Evolutionary conservation across 2,797 vertebrate species (phyloP), one percentile per base, ranked within the genome.

Genomic region (Sphenopsis melanotis): DNA sequence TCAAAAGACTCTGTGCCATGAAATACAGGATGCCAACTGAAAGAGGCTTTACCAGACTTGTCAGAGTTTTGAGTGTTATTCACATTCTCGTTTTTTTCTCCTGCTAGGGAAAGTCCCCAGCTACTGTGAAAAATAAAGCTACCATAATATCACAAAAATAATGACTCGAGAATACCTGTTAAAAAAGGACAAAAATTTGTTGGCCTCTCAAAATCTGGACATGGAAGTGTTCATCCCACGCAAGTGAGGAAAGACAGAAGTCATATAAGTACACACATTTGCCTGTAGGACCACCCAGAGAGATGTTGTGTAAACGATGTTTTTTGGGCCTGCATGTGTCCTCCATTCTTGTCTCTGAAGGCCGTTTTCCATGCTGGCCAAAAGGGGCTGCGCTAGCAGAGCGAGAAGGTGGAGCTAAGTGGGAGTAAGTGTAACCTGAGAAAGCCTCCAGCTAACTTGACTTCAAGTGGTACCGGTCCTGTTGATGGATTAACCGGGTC

Each of bases 351-450:
- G 5, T 14, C 50, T 59, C 47, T 42, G 37, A 82, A 41, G 17
- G 52, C 17, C 0, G 0, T 52, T 81, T 83, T 27, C 36, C 74
- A 60, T 1, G 12, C 52, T 7, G 11, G 41, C 30, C 81, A 53
- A 80, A 77, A 66, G 24, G 57, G 90, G 90, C 23, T 36, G 90
- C 65, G 39, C 36, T 29, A 30, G 21, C 2, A 20, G 14, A 94
- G 59, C 1, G 16, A 90, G 92, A 86, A 95, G 97, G 97, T 93
- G 97, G 97, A 95, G 97, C 89, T 76, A 44, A 13, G 7, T 55
- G 49, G 42, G 55, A 74, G 9, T 30, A 50, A 60, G 24, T 46
- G 61, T 30, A 87, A 64, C 34, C 29, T 78, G 87, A 86, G 87
- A 81, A 88, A 75, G 75, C 53, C 49, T 89, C 32, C 56, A 75